Base-by-base conservation (phyloP, 1,140 invertebrate species). In the Lysiphlebus fabarum region DNA sequence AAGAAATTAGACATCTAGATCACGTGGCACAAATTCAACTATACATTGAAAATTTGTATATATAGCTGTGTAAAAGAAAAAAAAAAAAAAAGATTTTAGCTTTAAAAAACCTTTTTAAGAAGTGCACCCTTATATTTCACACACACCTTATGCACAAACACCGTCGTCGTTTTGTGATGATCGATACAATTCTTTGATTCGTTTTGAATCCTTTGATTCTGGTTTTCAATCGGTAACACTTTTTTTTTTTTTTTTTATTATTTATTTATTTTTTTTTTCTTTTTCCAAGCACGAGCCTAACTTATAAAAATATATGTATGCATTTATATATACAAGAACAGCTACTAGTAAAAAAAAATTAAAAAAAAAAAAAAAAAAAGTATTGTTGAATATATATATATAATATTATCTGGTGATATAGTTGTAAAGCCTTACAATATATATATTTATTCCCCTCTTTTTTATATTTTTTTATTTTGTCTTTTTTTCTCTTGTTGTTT, bases 181-280 rank as follows among this genome's bases (percentile, higher is more conserved):
- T 60, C 61, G 56, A 62, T 62, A 57, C 56, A 62, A 43, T 57
- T 62, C 60, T 54, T 40, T 61, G 59, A 56, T 42, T 53, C 53
- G 36, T 33, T 56, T 17, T 34, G 44, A 57, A 58, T 53, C 54
- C 45, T 58, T 58, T 58, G 48, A 58, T 62, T 58, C 58, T 26
- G 17, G 17, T 62, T 53, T 36, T 56, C 56, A 34, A 62, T 58
- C 61, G 54, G 56, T 62, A 62, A 62, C 61, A 62, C 61, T 56
- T 26, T 26, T 26, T 26, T 26, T 26, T 17, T 17, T 17, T 17
- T 26, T 26, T 26, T 26, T 26, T n/a, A n/a, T n/a, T n/a, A n/a
- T n/a, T 26, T 26, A 26, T 26, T 26, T 4, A 26, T 26, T 26
- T 26, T 26, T 26, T n/a, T 26, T 26, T 26, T 26, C 17, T 26